Percentiles rank a stretch among this genome's conserved stretches.
phyloP scores from a whole-genome alignment of 1,140 invertebrate genomes.

The Dryas iulia region DNA sequence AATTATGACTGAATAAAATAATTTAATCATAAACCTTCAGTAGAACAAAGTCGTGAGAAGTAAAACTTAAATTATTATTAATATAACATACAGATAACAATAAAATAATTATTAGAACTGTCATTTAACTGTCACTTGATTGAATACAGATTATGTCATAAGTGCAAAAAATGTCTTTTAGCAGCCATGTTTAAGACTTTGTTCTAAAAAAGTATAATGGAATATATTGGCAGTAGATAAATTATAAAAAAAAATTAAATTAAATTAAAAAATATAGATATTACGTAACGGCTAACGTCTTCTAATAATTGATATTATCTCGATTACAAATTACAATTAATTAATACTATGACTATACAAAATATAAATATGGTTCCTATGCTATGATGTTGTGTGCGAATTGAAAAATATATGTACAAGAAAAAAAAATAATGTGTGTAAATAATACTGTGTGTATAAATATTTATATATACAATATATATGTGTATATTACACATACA shows the following conservation, averaged over 20 bases:
- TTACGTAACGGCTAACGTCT: constrained; percentile 15
- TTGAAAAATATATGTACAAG: background rate
- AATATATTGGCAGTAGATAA: constrained; percentile 17
- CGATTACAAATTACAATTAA: constrained; percentile 17
- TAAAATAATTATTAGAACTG: background rate
- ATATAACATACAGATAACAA: background rate
- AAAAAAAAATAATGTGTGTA: background rate
- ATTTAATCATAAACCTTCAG: constrained; percentile 5
- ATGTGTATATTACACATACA: no score
- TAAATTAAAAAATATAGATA: constrained; percentile 3
- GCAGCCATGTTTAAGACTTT: background rate
- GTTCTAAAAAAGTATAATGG: background rate
- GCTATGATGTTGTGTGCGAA: constrained; percentile 14
- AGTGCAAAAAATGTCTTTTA: no score
- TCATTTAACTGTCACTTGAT: background rate
- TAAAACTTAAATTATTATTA: background rate
- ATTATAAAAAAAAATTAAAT: constrained; percentile 6
- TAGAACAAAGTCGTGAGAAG: background rate
- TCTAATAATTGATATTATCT: constrained; percentile 21
- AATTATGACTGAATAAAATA: constrained; percentile 17
- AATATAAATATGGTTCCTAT: constrained; percentile 9
- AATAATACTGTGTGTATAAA: background rate
- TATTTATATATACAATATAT: no score
- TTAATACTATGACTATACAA: constrained; percentile 24
- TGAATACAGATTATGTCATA: background rate